Conservation (phyloP, 1,140 invertebrate species). For the Sinonovacula constricta region DNA sequence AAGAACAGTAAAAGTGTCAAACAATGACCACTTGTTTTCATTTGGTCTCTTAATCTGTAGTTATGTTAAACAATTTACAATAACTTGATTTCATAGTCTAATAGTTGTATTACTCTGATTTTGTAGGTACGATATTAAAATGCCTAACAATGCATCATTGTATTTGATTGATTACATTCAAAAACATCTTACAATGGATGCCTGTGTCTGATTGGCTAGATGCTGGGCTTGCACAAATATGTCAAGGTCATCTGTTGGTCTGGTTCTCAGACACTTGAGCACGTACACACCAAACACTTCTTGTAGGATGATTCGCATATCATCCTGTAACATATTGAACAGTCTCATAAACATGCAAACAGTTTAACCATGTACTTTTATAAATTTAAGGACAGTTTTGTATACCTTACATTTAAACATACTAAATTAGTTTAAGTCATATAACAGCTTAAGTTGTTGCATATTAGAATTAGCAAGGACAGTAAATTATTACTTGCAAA, state of each 20-base stretch:
- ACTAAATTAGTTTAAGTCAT: too few species aligned
- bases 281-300: constrained; percentile 63
- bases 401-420: too few species aligned
- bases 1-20: too few species aligned
- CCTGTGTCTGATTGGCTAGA: constrained; percentile 47
- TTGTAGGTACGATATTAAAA: background rate
- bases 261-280: constrained; percentile 53
- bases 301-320: too few species aligned
- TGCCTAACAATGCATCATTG: background rate
- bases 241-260: constrained; percentile 55
- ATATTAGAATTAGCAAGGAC: too few species aligned
- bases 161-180: background rate
- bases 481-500: too few species aligned
- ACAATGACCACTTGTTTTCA: too few species aligned
- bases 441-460: too few species aligned
- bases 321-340: constrained; percentile 57
- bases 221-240: constrained; percentile 55
- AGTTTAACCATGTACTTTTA: background rate
- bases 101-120: background rate
- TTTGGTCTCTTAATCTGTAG: background rate
- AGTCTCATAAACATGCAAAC: background rate
- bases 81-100: background rate
- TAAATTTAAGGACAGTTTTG: too few species aligned
- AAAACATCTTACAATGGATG: constrained; percentile 51
- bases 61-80: background rate